Conservation (phyloP, 2,888 invertebrate species). For the Volucella bombylans region DNA sequence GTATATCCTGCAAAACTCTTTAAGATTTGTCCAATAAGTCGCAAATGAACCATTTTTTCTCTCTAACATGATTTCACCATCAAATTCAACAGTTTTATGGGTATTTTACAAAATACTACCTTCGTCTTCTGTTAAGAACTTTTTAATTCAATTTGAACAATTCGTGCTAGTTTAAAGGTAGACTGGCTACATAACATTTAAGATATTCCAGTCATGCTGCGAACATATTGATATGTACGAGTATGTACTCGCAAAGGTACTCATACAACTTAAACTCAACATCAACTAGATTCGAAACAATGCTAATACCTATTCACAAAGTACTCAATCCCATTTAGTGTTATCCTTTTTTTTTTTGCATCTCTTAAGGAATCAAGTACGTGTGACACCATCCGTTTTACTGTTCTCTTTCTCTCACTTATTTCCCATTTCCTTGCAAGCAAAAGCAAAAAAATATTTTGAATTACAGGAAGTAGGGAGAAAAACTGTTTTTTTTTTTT, state of each 20-base stretch:
- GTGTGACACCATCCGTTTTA: conserved; percentile 62
- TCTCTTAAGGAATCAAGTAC: conserved; percentile 48
- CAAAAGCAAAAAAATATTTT: conserved; percentile 2
- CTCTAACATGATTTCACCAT: conserved; percentile 21
- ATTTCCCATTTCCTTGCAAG: not conserved
- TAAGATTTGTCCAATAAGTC: not conserved
- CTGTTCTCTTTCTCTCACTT: conserved; percentile 20
- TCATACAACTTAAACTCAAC: not conserved
- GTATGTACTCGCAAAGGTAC: too few relatives aligned
- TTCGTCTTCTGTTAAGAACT: conserved; percentile 11
- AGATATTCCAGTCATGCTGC: too few relatives aligned
- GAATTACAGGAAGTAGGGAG: conserved; percentile 20
- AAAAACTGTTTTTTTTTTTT: conserved; percentile 32
- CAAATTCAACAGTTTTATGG: conserved; percentile 16
- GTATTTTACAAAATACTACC: conserved; percentile 7
- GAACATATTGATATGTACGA: too few relatives aligned
- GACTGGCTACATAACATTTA: not conserved
- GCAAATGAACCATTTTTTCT: not conserved
- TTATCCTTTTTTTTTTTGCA: conserved; percentile 29
- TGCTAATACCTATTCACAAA: conserved; percentile 28
- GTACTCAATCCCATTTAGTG: conserved; percentile 24
- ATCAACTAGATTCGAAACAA: not conserved
- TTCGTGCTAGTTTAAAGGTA: conserved; percentile 1
- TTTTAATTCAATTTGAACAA: conserved; percentile 43
- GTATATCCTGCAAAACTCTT: too few relatives aligned